Evolutionary conservation across 2,888 invertebrate genomes (phyloP).

Genomic region (Galeopsomyia nigrocyanea): DNA sequence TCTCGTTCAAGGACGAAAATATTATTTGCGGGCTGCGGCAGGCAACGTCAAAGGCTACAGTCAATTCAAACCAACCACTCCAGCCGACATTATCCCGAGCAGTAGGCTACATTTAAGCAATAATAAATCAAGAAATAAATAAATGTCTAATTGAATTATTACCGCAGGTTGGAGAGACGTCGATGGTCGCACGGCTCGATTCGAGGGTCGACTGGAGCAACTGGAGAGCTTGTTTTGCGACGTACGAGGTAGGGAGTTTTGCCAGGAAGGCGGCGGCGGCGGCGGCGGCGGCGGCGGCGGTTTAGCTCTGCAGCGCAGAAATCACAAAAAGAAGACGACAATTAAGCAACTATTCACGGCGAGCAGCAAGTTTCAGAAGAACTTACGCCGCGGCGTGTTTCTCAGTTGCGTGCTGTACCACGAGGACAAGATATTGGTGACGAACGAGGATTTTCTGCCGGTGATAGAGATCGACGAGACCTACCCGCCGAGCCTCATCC

Average conservation of each 20-base stretch:
- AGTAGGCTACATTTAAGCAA: constrained; percentile 74
- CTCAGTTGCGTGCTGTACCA: constrained; percentile 93
- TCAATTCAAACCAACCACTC: constrained; percentile 80
- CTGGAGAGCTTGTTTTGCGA: constrained; percentile 82
- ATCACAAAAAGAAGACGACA: constrained; percentile 88
- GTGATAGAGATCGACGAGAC: constrained; percentile 98
- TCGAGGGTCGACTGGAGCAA: constrained; percentile 79
- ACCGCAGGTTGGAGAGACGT: constrained; percentile 93
- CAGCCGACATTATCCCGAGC: constrained; percentile 89
- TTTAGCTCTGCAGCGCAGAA: constrained; percentile 77
- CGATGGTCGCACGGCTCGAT: constrained; percentile 77
- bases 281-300: too few relatives aligned
- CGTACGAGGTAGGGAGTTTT: constrained; percentile 77
- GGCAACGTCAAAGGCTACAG: constrained; percentile 96
- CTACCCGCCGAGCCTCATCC: constrained; percentile 91
- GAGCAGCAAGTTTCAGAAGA: constrained; percentile 96
- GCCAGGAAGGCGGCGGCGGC: constrained; percentile 78
- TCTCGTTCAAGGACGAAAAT: constrained; percentile 86
- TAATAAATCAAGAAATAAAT: background rate
- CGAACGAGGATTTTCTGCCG: constrained; percentile 96
- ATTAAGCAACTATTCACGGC: constrained; percentile 96
- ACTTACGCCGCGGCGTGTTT: constrained; percentile 91
- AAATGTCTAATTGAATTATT: background rate
- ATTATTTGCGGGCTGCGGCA: constrained; percentile 92
- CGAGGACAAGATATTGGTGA: constrained; percentile 95